These are phyloP conservation scores for Cryptocheilus praepositus DNA, from an alignment of 2,888 invertebrate species.

Conservation along the genomic window DNA sequence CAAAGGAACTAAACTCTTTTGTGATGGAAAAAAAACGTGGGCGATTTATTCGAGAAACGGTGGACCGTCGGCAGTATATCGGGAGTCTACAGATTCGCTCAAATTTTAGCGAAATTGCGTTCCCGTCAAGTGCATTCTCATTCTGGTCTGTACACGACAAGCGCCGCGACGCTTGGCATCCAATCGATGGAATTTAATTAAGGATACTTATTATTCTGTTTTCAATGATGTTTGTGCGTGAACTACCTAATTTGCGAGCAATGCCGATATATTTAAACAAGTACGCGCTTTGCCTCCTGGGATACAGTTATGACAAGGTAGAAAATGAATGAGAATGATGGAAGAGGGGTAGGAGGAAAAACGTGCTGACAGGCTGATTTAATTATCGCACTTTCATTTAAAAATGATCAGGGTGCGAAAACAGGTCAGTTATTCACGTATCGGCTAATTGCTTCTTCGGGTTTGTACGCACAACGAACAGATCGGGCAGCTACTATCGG, in stretches of 20 bases:
- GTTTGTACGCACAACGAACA: not conserved
- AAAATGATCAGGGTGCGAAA: slow-evolving; percentile 22
- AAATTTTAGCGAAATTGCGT: slow-evolving; percentile 18
- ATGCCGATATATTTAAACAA: slow-evolving; percentile 20
- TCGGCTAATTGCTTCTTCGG: not conserved
- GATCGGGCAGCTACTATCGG: too few species aligned
- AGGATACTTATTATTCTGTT: slow-evolving; percentile 41
- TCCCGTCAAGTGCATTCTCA: too few species aligned
- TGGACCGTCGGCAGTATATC: slow-evolving; percentile 7
- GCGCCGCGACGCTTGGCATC: slow-evolving; percentile 5
- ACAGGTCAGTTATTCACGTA: slow-evolving; percentile 15
- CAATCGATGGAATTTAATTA: slow-evolving; percentile 44
- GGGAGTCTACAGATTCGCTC: slow-evolving; percentile 3
- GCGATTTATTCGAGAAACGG: too few species aligned
- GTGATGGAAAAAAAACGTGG: slow-evolving; percentile 8
- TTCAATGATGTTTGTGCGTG: slow-evolving; percentile 3
- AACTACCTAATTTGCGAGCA: slow-evolving; percentile 20
- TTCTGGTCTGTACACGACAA: not conserved
- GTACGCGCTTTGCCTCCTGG: not conserved
- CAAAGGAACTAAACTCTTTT: slow-evolving; percentile 24
- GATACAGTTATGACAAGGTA: not conserved
- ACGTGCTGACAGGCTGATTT: slow-evolving; percentile 19
- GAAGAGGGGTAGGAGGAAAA: slow-evolving; percentile 9
- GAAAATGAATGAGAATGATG: slow-evolving; percentile 2
- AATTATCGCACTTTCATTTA: slow-evolving; percentile 27